Percentiles rank a stretch among this genome's conserved stretches.
Evolutionary conservation across 2,888 invertebrate species (phyloP).

Genomic region (Euphydryas editha): DNA sequence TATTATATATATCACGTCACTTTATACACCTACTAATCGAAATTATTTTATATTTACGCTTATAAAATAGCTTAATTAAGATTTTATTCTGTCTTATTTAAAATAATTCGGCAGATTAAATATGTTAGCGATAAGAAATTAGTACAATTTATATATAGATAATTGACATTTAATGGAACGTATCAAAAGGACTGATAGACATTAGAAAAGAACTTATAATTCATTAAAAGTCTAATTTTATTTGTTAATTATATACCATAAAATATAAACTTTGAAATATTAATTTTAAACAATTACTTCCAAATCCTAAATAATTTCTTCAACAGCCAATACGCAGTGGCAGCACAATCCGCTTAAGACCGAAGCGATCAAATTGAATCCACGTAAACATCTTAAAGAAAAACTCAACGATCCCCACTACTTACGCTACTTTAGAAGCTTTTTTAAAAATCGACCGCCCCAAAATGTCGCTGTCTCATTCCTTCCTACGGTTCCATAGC

Average conservation of each 20-base stretch:
- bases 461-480: slow-evolving; percentile 58
- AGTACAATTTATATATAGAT: too few relatives aligned
- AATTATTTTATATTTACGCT: too few relatives aligned
- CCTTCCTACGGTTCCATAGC: slow-evolving; percentile 37
- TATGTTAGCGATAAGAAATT: too few relatives aligned
- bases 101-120: too few relatives aligned
- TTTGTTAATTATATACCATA: too few relatives aligned
- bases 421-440: slow-evolving; percentile 77
- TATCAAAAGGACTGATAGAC: too few relatives aligned
- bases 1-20: not conserved
- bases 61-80: too few relatives aligned
- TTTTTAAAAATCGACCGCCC: slow-evolving; percentile 78
- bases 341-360: slow-evolving; percentile 58
- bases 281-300: not conserved
- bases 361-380: slow-evolving; percentile 78
- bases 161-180: too few relatives aligned
- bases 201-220: too few relatives aligned
- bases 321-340: slow-evolving; percentile 55
- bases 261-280: too few relatives aligned
- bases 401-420: slow-evolving; percentile 82
- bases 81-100: too few relatives aligned
- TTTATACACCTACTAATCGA: not conserved
- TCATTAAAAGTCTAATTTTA: too few relatives aligned
- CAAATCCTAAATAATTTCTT: not conserved
- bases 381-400: slow-evolving; percentile 83